A percentile compares a stretch with the other conserved stretches of the same genome.
These are phyloP conservation scores for Plectropomus leopardus DNA, from an alignment of 2,113 vertebrate species.

Conservation along the genomic window DNA sequence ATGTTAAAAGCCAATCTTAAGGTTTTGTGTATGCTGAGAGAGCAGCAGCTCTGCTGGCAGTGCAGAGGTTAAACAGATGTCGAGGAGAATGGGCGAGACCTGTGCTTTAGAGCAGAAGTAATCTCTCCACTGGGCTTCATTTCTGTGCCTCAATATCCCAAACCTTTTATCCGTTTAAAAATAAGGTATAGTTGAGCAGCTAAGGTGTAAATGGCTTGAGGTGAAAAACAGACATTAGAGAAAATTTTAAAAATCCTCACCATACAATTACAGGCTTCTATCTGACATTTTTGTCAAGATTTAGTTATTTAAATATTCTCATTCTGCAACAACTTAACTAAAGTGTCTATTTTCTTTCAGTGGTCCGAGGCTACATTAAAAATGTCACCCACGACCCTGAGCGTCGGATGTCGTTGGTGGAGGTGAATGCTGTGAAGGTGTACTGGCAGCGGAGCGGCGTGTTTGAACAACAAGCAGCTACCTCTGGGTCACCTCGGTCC, in stretches of 20 bases:
- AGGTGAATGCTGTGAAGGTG: slow-evolving; percentile 74
- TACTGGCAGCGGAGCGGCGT: slow-evolving; percentile 85
- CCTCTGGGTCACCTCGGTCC: background rate
- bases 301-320: too few species aligned
- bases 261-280: too few species aligned
- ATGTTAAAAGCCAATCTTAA: background rate
- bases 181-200: background rate
- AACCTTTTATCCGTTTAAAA: slow-evolving; percentile 30
- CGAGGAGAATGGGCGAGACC: slow-evolving; percentile 15
- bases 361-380: slow-evolving; percentile 86
- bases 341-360: slow-evolving; percentile 73
- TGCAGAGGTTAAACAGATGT: slow-evolving; percentile 68
- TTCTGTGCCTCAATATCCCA: background rate
- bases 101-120: slow-evolving; percentile 2
- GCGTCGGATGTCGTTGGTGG: slow-evolving; percentile 80
- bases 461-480: slow-evolving; percentile 76
- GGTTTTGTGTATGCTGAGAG: slow-evolving; percentile 27
- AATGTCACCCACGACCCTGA: slow-evolving; percentile 79
- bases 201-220: background rate
- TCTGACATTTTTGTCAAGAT: too few species aligned
- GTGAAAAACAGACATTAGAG: slow-evolving; percentile 49
- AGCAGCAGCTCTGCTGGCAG: slow-evolving; percentile 12
- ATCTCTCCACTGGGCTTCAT: background rate
- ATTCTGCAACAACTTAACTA: too few species aligned
- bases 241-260: too few species aligned